Evolutionary conservation across 2,888 invertebrate genomes (phyloP).

Genomic region (Drosophila yooni): DNA sequence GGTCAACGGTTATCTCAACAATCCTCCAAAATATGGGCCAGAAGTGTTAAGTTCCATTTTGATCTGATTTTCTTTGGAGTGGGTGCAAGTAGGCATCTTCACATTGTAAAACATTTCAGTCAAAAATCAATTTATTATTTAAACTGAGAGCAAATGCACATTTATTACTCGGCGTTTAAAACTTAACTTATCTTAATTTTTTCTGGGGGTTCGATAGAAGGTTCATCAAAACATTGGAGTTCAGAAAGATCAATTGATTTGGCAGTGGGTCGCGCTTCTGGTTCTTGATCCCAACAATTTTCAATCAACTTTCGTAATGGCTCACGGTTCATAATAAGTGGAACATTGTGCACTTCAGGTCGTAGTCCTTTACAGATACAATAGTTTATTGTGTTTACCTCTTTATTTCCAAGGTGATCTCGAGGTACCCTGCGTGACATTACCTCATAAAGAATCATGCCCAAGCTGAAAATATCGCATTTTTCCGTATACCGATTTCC

Average conservation of each 20-base stretch:
- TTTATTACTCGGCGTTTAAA: not conserved
- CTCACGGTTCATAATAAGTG: not conserved
- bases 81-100: no score
- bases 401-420: not conserved
- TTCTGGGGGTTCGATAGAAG: not conserved
- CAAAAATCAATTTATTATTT: not conserved
- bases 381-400: no score
- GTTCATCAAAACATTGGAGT: not conserved
- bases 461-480: not conserved
- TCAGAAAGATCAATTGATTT: not conserved
- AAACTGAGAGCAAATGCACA: not conserved
- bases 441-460: not conserved
- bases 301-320: not conserved
- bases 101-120: not conserved
- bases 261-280: not conserved
- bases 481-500: not conserved
- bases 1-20: conserved; percentile 8
- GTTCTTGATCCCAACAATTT: not conserved
- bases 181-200: not conserved
- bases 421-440: not conserved
- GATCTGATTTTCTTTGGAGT: not conserved
- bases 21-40: conserved; percentile 10
- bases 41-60: conserved; percentile 25
- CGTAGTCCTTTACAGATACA: accelerated
- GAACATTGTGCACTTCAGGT: no score